A percentile compares a stretch with the other conserved stretches of the same genome.
These are phyloP conservation scores for Dryoscopus gambensis DNA, from an alignment of 2,113 vertebrate species.

Conservation along the genomic window DNA sequence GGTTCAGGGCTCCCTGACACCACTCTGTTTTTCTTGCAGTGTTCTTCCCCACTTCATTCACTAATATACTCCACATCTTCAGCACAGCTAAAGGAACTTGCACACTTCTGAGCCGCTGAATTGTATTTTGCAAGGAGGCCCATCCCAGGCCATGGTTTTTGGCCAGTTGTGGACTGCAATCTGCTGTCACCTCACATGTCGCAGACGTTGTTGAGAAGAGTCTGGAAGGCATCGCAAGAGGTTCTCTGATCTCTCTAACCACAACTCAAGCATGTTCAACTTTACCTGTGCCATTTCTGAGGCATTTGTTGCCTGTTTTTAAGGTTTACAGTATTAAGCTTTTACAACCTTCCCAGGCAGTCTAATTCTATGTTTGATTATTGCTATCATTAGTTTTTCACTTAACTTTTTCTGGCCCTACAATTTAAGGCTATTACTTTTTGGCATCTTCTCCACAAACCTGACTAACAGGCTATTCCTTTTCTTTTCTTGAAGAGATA, in stretches of 20 bases:
- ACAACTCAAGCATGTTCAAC: not conserved
- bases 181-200: not conserved
- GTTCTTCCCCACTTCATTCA: not conserved
- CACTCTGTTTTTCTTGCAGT: not conserved
- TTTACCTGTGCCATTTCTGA: not conserved
- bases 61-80: not conserved
- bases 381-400: not conserved
- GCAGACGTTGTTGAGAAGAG: not conserved
- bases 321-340: not conserved
- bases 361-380: not conserved
- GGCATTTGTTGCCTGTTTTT: not conserved
- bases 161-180: not conserved
- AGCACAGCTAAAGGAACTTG: not conserved
- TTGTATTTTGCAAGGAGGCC: not conserved
- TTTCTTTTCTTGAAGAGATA: not conserved
- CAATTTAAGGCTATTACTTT: not conserved
- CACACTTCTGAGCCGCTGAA: not conserved
- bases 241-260: not conserved
- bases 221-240: not conserved
- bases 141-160: not conserved
- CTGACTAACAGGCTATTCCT: not conserved
- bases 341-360: not conserved
- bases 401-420: not conserved
- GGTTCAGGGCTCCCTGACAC: not conserved
- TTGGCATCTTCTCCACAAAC: not conserved